These are phyloP conservation scores for Archivesica marissinica DNA, from an alignment of 1,140 invertebrate species.

Conservation along the genomic window DNA sequence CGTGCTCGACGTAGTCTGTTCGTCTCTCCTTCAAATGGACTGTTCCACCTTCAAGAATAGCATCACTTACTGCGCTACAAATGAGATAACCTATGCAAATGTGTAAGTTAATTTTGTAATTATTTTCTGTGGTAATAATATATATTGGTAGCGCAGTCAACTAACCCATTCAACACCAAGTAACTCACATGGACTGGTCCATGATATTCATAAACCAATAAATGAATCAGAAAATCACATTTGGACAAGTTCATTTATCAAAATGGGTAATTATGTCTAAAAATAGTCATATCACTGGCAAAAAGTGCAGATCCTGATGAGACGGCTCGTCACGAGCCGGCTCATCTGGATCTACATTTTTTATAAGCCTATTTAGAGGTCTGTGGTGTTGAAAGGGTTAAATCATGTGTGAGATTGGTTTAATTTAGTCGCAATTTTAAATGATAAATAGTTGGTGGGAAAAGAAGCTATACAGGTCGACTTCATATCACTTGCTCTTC, in stretches of 20 bases:
- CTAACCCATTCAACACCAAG: not conserved
- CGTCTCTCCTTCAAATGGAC: constrained; percentile 10
- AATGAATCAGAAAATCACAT: not conserved
- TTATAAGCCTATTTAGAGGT: no score
- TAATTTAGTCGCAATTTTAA: no score
- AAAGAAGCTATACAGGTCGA: no score
- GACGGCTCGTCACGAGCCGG: no score
- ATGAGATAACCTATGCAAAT: constrained; percentile 14
- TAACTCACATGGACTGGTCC: not conserved
- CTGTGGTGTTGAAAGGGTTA: no score
- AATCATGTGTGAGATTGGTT: no score
- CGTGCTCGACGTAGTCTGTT: not conserved
- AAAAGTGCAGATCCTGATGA: not conserved
- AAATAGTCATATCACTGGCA: not conserved
- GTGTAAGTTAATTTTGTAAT: constrained; percentile 10
- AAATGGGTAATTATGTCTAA: not conserved
- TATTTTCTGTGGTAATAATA: not conserved
- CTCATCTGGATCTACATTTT: no score
- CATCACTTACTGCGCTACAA: constrained; percentile 9
- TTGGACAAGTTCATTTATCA: not conserved
- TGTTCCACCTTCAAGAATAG: not conserved
- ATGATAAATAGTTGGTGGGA: no score
- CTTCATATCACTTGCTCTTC: no score
- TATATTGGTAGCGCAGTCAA: not conserved
- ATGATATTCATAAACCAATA: not conserved